phyloP scores from a whole-genome alignment of 2,888 invertebrate species.

The Boloria euphrosyne region DNA sequence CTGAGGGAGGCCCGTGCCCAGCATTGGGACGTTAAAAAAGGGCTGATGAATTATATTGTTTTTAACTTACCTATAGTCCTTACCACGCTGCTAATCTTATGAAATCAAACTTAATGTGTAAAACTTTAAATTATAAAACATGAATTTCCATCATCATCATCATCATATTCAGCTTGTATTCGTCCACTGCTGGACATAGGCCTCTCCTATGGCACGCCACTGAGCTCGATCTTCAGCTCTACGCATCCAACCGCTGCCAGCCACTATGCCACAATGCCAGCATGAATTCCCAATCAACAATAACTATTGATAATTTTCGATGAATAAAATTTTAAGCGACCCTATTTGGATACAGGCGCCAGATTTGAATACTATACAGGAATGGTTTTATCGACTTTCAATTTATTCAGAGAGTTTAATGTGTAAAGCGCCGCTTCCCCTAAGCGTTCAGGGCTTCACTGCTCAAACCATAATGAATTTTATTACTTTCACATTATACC shows the following conservation, averaged over 20 bases:
- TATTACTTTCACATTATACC: conserved; percentile 60
- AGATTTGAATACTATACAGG: conserved; percentile 55
- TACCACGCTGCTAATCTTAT: no score
- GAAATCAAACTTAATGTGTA: no score
- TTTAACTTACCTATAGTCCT: no score
- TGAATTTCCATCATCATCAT: background rate
- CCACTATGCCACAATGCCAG: no score
- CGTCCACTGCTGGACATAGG: no score
- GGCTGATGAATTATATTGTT: no score
- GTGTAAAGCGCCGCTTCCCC: conserved; percentile 62
- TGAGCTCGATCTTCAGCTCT: no score
- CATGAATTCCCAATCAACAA: conserved; percentile 1
- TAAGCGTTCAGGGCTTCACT: conserved; percentile 57
- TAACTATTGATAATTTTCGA: conserved; percentile 26
- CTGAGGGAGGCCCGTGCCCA: no score
- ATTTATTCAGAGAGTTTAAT: conserved; percentile 69
- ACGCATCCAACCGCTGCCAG: no score
- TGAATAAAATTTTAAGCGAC: conserved; percentile 53
- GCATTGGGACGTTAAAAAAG: no score
- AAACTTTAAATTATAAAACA: background rate
- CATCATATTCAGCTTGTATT: no score
- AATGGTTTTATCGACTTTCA: conserved; percentile 67
- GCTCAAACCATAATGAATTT: conserved; percentile 65
- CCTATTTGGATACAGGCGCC: conserved; percentile 51
- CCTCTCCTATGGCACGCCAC: no score